phyloP scores from a whole-genome alignment of 2,888 invertebrate genomes.

The Rotaria socialis region DNA sequence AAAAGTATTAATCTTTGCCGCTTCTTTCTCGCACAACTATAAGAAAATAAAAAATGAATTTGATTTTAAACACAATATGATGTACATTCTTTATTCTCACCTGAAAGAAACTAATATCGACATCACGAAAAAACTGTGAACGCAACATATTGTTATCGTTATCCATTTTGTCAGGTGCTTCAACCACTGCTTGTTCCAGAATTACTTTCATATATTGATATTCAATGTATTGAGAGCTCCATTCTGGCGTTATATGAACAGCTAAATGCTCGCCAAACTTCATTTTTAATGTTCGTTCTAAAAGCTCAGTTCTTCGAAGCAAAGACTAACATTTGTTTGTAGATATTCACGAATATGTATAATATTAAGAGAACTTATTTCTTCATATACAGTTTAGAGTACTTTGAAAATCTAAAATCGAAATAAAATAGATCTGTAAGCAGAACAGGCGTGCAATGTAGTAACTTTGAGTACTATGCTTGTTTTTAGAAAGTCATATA shows the following conservation, averaged over 20 bases:
- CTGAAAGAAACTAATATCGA: slow-evolving; percentile 59
- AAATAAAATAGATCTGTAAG: no score
- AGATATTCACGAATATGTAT: no score
- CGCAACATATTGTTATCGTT: neutral
- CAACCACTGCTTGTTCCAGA: neutral
- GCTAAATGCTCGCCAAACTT: slow-evolving; percentile 97
- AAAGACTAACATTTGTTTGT: no score
- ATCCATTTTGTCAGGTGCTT: neutral
- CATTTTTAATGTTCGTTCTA: slow-evolving; percentile 65
- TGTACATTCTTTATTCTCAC: neutral
- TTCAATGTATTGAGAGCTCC: slow-evolving; percentile 85
- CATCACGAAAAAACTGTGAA: neutral
- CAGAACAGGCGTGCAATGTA: no score
- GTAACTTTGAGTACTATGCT: no score
- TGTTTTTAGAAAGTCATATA: no score
- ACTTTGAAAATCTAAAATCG: no score
- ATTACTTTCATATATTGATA: slow-evolving; percentile 47
- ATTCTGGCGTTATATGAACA: slow-evolving; percentile 98
- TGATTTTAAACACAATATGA: neutral
- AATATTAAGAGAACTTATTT: no score
- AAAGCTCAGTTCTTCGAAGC: no score
- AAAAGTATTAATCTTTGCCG: slow-evolving; percentile 93
- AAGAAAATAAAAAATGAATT: neutral
- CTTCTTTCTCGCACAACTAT: slow-evolving; percentile 85
- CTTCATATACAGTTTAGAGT: no score